A percentile compares a stretch with the other conserved stretches of the same genome.
phyloP scores from a whole-genome alignment of 2,888 invertebrate genomes.

The Dynastes maya region DNA sequence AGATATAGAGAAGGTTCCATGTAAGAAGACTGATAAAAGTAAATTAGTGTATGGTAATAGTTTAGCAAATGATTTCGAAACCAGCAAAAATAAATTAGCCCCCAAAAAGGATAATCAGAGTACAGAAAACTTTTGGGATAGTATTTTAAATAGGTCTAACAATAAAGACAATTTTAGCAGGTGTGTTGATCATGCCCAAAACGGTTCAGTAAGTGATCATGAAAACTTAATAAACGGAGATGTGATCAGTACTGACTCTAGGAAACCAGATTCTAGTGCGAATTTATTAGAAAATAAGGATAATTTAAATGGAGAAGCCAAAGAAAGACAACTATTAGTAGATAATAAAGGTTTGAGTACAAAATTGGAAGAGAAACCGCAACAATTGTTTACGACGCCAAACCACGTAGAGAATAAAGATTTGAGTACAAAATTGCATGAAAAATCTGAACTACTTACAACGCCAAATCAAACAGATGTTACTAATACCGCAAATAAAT shows the following conservation, averaged over 20 bases:
- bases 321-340: not conserved
- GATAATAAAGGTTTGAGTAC: not conserved
- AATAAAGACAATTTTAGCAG: slow-evolving; percentile 6
- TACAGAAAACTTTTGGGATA: slow-evolving; percentile 77
- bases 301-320: not conserved
- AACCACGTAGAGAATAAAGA: no score
- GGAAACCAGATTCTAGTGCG: not conserved
- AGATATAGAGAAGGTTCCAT: slow-evolving; percentile 54
- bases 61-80: slow-evolving; percentile 64
- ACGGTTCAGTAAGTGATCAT: not conserved
- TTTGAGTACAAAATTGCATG: no score
- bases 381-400: not conserved
- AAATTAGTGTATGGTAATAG: slow-evolving; percentile 50
- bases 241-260: not conserved
- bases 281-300: not conserved
- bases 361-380: not conserved
- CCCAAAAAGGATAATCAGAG: slow-evolving; percentile 61
- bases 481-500: not conserved
- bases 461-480: not conserved
- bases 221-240: not conserved
- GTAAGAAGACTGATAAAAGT: slow-evolving; percentile 45
- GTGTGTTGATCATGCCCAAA: slow-evolving; percentile 54
- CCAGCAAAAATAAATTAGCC: slow-evolving; percentile 52
- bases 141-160: slow-evolving; percentile 70
- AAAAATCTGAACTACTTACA: no score